These are phyloP conservation scores for Sanderia malayensis DNA, from an alignment of 30 jellyfish, hydroid and myxozoan genomes.

Conservation along the genomic window DNA sequence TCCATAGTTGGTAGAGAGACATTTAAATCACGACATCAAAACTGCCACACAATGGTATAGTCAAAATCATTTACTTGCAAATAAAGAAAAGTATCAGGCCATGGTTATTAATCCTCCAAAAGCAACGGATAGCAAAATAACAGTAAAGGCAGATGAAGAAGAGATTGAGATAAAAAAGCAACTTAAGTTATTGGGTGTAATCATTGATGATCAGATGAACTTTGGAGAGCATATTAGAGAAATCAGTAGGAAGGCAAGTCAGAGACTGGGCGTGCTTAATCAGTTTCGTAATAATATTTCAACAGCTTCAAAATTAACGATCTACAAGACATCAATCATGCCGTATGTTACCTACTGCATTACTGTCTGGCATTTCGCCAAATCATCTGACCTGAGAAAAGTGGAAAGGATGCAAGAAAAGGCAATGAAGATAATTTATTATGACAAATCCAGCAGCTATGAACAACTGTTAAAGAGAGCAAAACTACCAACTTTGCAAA, in stretches of 20 bases:
- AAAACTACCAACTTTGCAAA: too few species aligned
- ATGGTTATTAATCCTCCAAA: constrained; percentile 19
- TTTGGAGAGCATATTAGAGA: background rate
- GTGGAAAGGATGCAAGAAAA: constrained; percentile 8
- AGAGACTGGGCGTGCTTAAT: background rate
- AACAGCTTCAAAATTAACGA: constrained; percentile 2
- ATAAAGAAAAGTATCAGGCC: constrained; percentile 21
- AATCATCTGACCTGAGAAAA: constrained; percentile 14
- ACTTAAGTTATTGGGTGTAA: background rate
- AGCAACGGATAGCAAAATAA: background rate
- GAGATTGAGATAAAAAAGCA: constrained; percentile 1
- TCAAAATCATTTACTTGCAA: background rate
- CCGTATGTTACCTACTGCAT: constrained; percentile 14
- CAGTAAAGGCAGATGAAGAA: constrained; percentile 6
- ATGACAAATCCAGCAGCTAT: background rate
- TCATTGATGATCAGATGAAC: constrained; percentile 1
- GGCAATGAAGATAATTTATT: constrained; percentile 7
- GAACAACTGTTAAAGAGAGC: too few species aligned
- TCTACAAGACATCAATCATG: constrained; percentile 18
- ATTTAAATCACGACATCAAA: constrained; percentile 22
- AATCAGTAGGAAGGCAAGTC: background rate
- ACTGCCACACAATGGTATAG: constrained; percentile 34
- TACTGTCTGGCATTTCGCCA: constrained; percentile 15
- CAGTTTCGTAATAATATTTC: background rate
- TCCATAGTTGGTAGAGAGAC: constrained; percentile 26